phyloP scores from a whole-genome alignment of 2,888 invertebrate genomes.

The Endotricha flammealis region DNA sequence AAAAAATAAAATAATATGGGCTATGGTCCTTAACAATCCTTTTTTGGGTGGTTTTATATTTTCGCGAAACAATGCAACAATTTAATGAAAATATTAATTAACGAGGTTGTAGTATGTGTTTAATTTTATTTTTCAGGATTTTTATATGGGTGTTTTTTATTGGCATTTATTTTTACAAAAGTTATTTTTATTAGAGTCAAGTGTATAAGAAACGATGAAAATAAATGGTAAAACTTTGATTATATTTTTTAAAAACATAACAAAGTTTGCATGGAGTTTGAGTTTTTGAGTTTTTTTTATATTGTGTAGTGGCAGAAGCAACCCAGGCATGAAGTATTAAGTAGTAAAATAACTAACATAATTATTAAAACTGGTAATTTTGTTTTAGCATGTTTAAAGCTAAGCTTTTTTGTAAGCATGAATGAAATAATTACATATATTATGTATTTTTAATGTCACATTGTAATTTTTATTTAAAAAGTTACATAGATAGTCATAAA shows the following conservation, averaged over 20 bases:
- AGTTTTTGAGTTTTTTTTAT: constrained; percentile 7
- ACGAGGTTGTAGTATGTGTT: not conserved
- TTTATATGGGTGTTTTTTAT: not conserved
- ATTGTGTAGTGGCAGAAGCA: constrained; percentile 32
- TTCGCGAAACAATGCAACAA: too few relatives aligned
- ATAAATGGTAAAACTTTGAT: constrained; percentile 16
- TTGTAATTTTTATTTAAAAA: too few relatives aligned
- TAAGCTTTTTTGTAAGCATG: constrained; percentile 41
- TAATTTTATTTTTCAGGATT: not conserved
- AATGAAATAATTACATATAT: too few relatives aligned
- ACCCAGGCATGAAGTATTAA: constrained; percentile 40
- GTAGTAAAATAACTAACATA: constrained; percentile 31
- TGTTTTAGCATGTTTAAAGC: constrained; percentile 43
- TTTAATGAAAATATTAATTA: constrained; percentile 1
- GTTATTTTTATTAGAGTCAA: constrained; percentile 11
- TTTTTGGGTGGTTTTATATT: too few relatives aligned
- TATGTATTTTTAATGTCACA: too few relatives aligned
- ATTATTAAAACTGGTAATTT: constrained; percentile 23
- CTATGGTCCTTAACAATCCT: too few relatives aligned
- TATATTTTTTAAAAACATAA: constrained; percentile 19
- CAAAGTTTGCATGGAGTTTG: constrained; percentile 20
- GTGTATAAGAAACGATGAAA: constrained; percentile 22
- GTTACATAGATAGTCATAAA: too few relatives aligned
- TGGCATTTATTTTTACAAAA: constrained; percentile 5
- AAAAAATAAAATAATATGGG: too few relatives aligned